These are phyloP conservation scores for Agapornis roseicollis DNA, from an alignment of 2,113 vertebrate genomes.

Conservation along the genomic window DNA sequence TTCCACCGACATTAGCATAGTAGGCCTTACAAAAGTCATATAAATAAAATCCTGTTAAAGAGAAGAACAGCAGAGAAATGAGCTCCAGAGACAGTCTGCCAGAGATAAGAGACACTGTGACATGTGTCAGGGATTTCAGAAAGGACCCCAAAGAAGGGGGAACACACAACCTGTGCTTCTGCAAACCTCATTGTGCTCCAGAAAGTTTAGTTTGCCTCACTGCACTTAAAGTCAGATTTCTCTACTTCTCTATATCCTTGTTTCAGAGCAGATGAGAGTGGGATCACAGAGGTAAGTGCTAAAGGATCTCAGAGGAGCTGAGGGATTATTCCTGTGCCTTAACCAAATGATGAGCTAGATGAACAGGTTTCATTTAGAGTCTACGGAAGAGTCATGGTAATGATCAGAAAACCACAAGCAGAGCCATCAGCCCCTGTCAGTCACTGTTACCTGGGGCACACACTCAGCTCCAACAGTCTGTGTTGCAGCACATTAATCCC, in stretches of 20 bases:
- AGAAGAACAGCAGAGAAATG: neutral
- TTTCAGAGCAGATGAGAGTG: neutral
- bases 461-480: neutral
- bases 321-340: neutral
- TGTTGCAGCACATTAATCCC: neutral
- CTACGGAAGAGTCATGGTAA: neutral
- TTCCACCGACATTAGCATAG: neutral
- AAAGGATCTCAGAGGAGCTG: neutral
- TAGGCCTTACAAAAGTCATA: neutral
- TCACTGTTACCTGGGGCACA: neutral
- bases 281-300: neutral
- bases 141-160: neutral
- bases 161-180: neutral
- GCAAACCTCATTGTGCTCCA: neutral
- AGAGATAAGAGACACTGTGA: neutral
- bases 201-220: neutral
- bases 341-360: neutral
- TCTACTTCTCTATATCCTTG: neutral
- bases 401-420: neutral
- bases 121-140: neutral
- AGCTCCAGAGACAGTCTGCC: neutral
- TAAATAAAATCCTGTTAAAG: neutral
- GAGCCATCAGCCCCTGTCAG: neutral
- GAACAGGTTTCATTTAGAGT: neutral
- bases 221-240: neutral